Conservation (phyloP, 2,888 invertebrate species). For the Ischnus inquisitorius region DNA sequence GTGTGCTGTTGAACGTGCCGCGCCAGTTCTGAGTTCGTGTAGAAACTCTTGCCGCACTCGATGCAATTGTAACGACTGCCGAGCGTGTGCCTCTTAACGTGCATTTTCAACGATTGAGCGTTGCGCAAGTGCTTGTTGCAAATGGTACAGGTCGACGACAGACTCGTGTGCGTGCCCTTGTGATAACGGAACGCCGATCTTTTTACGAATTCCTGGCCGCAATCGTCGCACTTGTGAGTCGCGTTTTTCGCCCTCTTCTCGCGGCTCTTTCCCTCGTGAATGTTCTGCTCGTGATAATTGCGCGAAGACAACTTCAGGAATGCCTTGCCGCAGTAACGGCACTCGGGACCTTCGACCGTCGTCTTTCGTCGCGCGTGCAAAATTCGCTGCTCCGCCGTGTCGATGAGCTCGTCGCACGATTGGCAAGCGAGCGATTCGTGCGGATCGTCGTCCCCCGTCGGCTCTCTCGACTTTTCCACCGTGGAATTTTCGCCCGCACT, state of each 20-base stretch:
- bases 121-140: conserved; percentile 80
- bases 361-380: conserved; percentile 67
- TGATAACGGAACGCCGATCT: conserved; percentile 75
- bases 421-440: conserved; percentile 62
- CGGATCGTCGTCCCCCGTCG: not conserved
- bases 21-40: conserved; percentile 79
- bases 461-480: too few species aligned
- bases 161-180: conserved; percentile 74
- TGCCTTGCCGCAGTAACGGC: conserved; percentile 68
- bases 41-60: conserved; percentile 80
- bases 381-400: conserved; percentile 71
- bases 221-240: conserved; percentile 69
- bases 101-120: conserved; percentile 78
- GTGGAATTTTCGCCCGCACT: not conserved
- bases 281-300: conserved; percentile 48
- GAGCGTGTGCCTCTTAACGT: conserved; percentile 79
- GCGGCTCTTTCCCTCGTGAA: not conserved
- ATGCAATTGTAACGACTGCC: conserved; percentile 78
- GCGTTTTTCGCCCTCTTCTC: too few species aligned
- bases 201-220: conserved; percentile 73
- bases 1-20: conserved; percentile 80
- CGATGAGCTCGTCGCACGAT: conserved; percentile 72
- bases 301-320: conserved; percentile 47
- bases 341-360: conserved; percentile 72
- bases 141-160: conserved; percentile 74